phyloP scores from a whole-genome alignment of 2,888 invertebrate genomes.

The Octonoba sinensis region DNA sequence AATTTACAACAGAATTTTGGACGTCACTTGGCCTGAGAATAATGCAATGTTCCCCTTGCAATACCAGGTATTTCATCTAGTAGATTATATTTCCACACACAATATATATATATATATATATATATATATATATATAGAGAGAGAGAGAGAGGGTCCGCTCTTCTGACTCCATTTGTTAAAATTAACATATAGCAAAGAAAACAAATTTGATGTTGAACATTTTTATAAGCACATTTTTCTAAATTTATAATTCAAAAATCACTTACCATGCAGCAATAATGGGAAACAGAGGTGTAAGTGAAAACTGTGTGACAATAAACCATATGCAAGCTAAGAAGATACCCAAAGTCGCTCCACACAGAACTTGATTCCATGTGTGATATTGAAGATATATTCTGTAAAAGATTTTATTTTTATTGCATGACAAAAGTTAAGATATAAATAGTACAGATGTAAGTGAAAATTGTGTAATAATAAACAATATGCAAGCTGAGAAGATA shows the following conservation, averaged over 20 bases:
- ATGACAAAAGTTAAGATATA: too few relatives aligned
- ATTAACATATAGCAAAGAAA: too few relatives aligned
- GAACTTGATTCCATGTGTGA: constrained; percentile 85
- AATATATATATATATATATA: too few relatives aligned
- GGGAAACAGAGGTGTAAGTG: constrained; percentile 88
- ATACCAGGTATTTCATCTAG: too few relatives aligned
- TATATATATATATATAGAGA: too few relatives aligned
- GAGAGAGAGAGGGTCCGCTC: too few relatives aligned
- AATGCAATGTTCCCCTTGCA: too few relatives aligned
- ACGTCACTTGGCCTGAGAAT: too few relatives aligned
- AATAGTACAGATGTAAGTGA: constrained; percentile 86
- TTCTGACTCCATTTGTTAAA: too few relatives aligned
- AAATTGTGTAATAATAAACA: constrained; percentile 86
- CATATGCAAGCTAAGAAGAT: constrained; percentile 81
- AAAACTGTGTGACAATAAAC: constrained; percentile 84
- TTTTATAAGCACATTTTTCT: neutral
- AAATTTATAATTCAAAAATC: neutral
- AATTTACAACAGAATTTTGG: too few relatives aligned
- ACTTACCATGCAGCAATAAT: constrained; percentile 85
- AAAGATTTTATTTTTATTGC: constrained; percentile 69
- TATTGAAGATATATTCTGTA: constrained; percentile 88
- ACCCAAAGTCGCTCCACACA: constrained; percentile 84
- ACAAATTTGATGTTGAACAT: too few relatives aligned
- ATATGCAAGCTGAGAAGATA: constrained; percentile 80
- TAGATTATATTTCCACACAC: too few relatives aligned